A percentile compares a stretch with the other conserved stretches of the same genome.
phyloP scores from a whole-genome alignment of 2,888 invertebrate species.

The Chalcis sispes region DNA sequence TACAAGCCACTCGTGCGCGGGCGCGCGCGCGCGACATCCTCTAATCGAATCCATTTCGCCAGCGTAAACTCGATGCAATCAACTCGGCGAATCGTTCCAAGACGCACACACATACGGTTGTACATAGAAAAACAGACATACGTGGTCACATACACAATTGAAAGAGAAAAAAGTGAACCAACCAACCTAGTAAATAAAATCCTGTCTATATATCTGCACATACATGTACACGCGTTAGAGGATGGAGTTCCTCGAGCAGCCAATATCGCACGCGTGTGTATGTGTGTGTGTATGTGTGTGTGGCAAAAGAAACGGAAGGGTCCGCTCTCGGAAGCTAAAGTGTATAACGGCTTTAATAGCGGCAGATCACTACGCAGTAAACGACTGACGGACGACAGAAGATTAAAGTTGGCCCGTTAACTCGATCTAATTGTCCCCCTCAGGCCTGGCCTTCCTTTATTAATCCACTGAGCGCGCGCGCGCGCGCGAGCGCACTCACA shows the following conservation, averaged over 20 bases:
- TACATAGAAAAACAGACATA: neutral
- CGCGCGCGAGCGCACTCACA: conserved; percentile 2
- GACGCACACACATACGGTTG: neutral
- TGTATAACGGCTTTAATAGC: conserved; percentile 73
- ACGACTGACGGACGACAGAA: conserved; percentile 75
- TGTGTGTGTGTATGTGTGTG: conserved; percentile 32
- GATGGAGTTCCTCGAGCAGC: conserved; percentile 24
- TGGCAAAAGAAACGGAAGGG: conserved; percentile 61
- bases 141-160: neutral
- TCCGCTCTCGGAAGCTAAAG: conserved; percentile 64
- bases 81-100: conserved; percentile 31
- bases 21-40: conserved; percentile 34
- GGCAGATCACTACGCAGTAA: conserved; percentile 75
- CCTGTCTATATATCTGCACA: neutral
- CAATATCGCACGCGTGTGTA: conserved; percentile 57
- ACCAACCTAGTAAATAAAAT: conserved; percentile 42
- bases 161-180: neutral
- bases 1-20: too few relatives aligned
- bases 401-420: conserved; percentile 75
- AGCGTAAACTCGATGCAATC: conserved; percentile 53
- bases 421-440: conserved; percentile 75
- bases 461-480: conserved; percentile 64
- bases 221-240: neutral
- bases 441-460: conserved; percentile 70
- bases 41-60: conserved; percentile 54